These are phyloP conservation scores for Hydrozoanthus gracilis DNA, from an alignment of 92 coral and sea anemone species.

Conservation along the genomic window DNA sequence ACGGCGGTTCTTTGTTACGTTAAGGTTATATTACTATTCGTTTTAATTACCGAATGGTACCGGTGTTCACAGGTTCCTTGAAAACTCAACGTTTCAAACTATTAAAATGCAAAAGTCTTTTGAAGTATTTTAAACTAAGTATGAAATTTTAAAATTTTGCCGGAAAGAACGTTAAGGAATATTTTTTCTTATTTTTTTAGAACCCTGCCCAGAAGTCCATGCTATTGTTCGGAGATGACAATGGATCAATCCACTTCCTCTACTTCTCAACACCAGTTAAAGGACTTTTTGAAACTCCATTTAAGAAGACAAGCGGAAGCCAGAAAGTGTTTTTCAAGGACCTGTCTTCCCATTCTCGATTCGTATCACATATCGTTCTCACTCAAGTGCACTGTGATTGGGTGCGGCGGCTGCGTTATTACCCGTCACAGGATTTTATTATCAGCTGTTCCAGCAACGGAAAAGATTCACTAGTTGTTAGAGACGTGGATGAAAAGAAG, in stretches of 20 bases:
- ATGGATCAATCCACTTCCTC: slow-evolving; percentile 81
- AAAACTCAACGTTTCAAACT: no score
- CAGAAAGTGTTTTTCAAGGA: slow-evolving; percentile 86
- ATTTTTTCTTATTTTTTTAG: slow-evolving; percentile 23
- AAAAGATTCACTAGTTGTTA: slow-evolving; percentile 84
- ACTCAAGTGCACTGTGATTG: slow-evolving; percentile 87
- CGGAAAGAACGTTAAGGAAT: no score
- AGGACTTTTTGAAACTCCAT: slow-evolving; percentile 96
- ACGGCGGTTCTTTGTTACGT: no score
- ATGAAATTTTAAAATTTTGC: no score
- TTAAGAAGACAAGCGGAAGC: slow-evolving; percentile 90
- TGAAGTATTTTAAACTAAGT: no score
- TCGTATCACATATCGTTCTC: slow-evolving; percentile 72
- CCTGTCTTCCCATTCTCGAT: slow-evolving; percentile 74
- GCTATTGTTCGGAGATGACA: slow-evolving; percentile 93
- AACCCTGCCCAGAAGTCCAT: slow-evolving; percentile 71
- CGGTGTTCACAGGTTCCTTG: no score
- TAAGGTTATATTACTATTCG: no score
- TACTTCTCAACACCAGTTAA: slow-evolving; percentile 80
- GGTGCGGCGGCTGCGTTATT: slow-evolving; percentile 88
- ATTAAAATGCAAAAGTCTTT: no score
- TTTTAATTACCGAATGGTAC: no score
- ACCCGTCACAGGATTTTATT: slow-evolving; percentile 79
- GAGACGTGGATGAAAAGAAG: slow-evolving; percentile 88
- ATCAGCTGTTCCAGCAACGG: slow-evolving; percentile 89